Conservation (phyloP, 2,113 vertebrate species). For the Puffinus mauretanicus region DNA sequence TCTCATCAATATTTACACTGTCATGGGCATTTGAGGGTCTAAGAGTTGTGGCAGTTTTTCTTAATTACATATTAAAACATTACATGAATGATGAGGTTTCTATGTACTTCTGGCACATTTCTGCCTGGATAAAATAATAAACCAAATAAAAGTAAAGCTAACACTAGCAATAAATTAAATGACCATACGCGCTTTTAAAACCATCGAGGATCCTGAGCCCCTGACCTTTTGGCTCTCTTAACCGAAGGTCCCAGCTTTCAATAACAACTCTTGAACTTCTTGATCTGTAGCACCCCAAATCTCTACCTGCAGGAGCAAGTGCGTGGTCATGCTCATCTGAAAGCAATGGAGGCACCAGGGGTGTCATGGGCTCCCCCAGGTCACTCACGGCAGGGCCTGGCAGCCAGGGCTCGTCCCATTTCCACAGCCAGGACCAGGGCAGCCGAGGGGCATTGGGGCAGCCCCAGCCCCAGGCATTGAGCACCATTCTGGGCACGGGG, state of each 20-base stretch:
- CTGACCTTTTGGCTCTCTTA: not conserved
- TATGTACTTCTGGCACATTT: not conserved
- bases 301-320: not conserved
- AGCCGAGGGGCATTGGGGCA: fast-evolving
- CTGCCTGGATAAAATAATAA: not conserved
- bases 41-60: not conserved
- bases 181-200: not conserved
- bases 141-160: not conserved
- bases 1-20: not conserved
- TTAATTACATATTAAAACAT: not conserved
- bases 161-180: not conserved
- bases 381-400: no score
- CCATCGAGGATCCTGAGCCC: not conserved
- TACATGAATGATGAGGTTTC: not conserved
- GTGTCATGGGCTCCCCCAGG: fast-evolving
- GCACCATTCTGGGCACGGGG: fast-evolving
- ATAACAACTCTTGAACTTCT: not conserved
- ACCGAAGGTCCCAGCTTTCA: not conserved
- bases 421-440: not conserved
- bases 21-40: not conserved
- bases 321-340: not conserved
- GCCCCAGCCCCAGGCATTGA: not conserved
- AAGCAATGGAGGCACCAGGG: not conserved
- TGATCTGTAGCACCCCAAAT: not conserved
- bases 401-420: not conserved